These are phyloP conservation scores for Dysmachus trigonus DNA, from an alignment of 2,888 invertebrate species.

Conservation along the genomic window DNA sequence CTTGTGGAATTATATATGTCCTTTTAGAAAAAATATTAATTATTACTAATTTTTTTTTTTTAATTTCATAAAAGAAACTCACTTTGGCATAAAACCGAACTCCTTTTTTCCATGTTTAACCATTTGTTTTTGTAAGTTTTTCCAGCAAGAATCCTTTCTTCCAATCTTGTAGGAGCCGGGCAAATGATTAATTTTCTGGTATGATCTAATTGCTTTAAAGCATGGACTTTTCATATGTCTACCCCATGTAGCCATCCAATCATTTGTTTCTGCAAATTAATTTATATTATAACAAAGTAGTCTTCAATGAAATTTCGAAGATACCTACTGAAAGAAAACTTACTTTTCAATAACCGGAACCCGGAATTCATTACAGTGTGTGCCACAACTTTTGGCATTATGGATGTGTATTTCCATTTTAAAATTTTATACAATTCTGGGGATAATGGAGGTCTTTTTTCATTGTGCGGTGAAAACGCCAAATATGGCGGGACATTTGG, in stretches of 20 bases:
- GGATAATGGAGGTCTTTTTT: conserved; percentile 72
- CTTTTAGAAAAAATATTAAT: conserved; percentile 59
- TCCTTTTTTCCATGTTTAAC: conserved; percentile 68
- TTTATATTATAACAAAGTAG: conserved; percentile 50
- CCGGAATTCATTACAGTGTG: conserved; percentile 87
- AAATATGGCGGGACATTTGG: conserved; percentile 82
- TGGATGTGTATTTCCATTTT: conserved; percentile 94
- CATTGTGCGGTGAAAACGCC: conserved; percentile 76
- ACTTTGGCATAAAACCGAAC: conserved; percentile 90
- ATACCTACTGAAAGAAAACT: conserved; percentile 55
- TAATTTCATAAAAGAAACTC: not conserved
- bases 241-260: conserved; percentile 98
- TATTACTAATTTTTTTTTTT: not conserved
- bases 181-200: conserved; percentile 97
- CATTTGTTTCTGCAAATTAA: conserved; percentile 75
- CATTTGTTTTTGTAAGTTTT: conserved; percentile 74
- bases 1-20: conserved; percentile 91
- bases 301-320: not conserved
- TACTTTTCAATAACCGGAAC: conserved; percentile 85
- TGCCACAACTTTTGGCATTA: conserved; percentile 93
- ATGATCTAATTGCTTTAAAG: conserved; percentile 84
- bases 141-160: conserved; percentile 92
- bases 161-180: conserved; percentile 98
- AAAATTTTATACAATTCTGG: conserved; percentile 78
- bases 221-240: conserved; percentile 95